Evolutionary conservation across 35 echinoderm and acorn worm genomes (phyloP).

Genomic region (Chiridota heheva): DNA sequence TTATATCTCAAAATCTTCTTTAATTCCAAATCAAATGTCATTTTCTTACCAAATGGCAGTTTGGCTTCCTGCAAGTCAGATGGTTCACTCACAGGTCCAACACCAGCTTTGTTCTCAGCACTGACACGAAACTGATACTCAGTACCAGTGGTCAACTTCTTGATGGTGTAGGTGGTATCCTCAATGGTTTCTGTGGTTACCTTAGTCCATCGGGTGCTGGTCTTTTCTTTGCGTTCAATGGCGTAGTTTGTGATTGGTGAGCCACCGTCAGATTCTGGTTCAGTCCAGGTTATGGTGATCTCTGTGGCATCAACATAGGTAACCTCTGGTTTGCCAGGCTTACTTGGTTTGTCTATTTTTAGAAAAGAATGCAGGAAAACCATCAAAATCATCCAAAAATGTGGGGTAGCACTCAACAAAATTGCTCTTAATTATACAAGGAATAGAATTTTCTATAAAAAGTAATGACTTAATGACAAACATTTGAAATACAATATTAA

Average conservation of each 20-base stretch:
- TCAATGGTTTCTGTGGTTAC: slow-evolving; percentile 60
- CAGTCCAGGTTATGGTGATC: slow-evolving; percentile 75
- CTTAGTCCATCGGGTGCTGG: slow-evolving; percentile 72
- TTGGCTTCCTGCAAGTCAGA: slow-evolving; percentile 61
- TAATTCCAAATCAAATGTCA: no score
- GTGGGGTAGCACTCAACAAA: slow-evolving; percentile 25
- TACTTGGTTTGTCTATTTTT: slow-evolving; percentile 60
- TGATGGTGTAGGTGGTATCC: slow-evolving; percentile 73
- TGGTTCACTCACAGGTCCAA: slow-evolving; percentile 68
- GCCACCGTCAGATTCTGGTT: slow-evolving; percentile 67
- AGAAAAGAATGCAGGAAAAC: no score
- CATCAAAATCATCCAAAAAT: no score
- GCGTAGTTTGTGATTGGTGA: slow-evolving; percentile 67
- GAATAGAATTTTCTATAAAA: no score
- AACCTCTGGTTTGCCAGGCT: slow-evolving; percentile 53
- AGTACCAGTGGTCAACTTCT: slow-evolving; percentile 48
- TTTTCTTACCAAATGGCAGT: slow-evolving; percentile 64
- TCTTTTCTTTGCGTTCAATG: slow-evolving; percentile 74
- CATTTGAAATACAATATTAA: no score
- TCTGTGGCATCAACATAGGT: slow-evolving; percentile 44
- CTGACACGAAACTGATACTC: slow-evolving; percentile 63
- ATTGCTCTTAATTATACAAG: no score
- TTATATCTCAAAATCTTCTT: no score
- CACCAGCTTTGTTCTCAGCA: slow-evolving; percentile 80
- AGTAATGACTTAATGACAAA: no score